Base-by-base conservation (phyloP, 1,140 invertebrate genomes). In the Brachionus sp. region DNA sequence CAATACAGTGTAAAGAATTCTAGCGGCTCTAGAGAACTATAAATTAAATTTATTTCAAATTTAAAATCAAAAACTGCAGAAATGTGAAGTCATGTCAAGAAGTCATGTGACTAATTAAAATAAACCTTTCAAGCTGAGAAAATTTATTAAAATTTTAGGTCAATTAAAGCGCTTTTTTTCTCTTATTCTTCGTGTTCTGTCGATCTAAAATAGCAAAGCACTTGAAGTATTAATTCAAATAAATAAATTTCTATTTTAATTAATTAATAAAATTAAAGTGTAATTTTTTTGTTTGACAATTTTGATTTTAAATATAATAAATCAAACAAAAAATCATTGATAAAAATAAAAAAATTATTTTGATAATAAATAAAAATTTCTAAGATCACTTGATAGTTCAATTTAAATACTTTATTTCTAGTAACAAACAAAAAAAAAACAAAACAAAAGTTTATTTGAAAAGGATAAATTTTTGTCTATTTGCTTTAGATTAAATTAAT, bases 11-110 rank as follows among this genome's bases (percentile, higher is more conserved):
- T 39, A 57, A 12, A 57, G 35, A 35, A 39, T 37, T 9, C 33
- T 39, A 39, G 37, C 16, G 33, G 16, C 6, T 70, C 16, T 19
- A 39, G 33, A 19, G 16, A 70, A 39, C 7, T 23, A 70, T 39
- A 39, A 39, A 35, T 39, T 39, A 42, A 37, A 37, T 39, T 39
- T 39, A n/a, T 19, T 39, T 39, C 37, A 4, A n/a, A 2, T 39
- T 70, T 70, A 39, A 16, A 16, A 16, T 37, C 5, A 39, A 70
- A 70, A 70, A n/a, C 66, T 70, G 66, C 66, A 70, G 66, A 70
- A 37, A 42, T 37, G 4, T 37, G 16, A 70, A 70, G 66, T 70
- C 66, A 70, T 70, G 66, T 70, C 66, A 70, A 70, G 66, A 70
- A 70, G 66, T 70, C 66, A 70, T 70, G 66, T 70, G 66, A 70